These are phyloP conservation scores for Drosophila sechellia DNA, from an alignment of 1,140 invertebrate genomes.

Conservation along the genomic window DNA sequence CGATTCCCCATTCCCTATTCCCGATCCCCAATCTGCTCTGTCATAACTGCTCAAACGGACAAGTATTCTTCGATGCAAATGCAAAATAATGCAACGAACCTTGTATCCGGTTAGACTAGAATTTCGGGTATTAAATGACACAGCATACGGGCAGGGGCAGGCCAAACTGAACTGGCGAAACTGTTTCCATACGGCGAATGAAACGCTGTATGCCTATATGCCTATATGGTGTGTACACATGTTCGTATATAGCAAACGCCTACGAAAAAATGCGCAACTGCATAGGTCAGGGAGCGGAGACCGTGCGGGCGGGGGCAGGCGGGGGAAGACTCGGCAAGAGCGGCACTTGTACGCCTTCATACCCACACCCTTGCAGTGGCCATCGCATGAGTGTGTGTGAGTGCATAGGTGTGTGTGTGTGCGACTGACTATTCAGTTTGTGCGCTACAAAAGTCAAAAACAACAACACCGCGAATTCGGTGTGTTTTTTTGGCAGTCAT, in stretches of 20 bases:
- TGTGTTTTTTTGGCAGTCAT: constrained; percentile 74
- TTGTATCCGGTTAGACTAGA: constrained; percentile 83
- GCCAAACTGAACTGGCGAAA: constrained; percentile 66
- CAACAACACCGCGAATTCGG: constrained; percentile 25
- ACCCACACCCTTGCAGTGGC: background rate
- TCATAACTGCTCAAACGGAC: constrained; percentile 11
- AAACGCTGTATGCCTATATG: constrained; percentile 12
- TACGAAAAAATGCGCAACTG: constrained; percentile 78
- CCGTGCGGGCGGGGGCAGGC: background rate
- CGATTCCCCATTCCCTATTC: background rate
- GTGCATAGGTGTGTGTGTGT: constrained; percentile 33
- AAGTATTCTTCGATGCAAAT: constrained; percentile 48
- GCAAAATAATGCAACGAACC: constrained; percentile 83
- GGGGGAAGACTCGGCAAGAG: constrained; percentile 44
- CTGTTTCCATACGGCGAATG: constrained; percentile 26
- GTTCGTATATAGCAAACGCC: constrained; percentile 50
- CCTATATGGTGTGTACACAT: constrained; percentile 17
- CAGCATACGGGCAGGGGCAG: constrained; percentile 27
- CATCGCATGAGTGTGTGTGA: constrained; percentile 23
- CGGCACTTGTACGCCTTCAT: constrained; percentile 66
- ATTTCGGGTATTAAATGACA: constrained; percentile 84
- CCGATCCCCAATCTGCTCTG: background rate
- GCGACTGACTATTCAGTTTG: constrained; percentile 70
- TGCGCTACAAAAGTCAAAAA: constrained; percentile 52
- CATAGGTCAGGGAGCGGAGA: constrained; percentile 39